phyloP scores from a whole-genome alignment of 2,888 invertebrate genomes.

The Drosophila colorata region DNA sequence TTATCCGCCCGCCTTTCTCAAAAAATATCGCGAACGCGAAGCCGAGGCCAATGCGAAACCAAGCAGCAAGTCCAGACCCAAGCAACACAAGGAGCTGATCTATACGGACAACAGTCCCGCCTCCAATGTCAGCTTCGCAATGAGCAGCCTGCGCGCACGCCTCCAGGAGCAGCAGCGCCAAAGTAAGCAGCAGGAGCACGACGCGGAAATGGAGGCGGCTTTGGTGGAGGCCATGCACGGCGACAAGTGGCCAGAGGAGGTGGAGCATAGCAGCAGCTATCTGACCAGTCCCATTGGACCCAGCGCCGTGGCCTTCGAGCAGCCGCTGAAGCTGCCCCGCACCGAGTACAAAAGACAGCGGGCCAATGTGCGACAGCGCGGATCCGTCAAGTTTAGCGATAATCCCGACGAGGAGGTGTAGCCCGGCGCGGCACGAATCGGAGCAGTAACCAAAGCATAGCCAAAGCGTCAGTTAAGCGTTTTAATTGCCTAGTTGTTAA shows the following conservation, averaged over 20 bases:
- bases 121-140: slow-evolving; percentile 47
- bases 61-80: slow-evolving; percentile 41
- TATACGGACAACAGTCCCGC: slow-evolving; percentile 16
- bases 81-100: slow-evolving; percentile 49
- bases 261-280: slow-evolving; percentile 60
- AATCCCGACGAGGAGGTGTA: slow-evolving; percentile 69
- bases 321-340: slow-evolving; percentile 50
- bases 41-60: slow-evolving; percentile 15
- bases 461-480: slow-evolving; percentile 61
- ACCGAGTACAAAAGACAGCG: slow-evolving; percentile 56
- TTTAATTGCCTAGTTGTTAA: slow-evolving; percentile 59
- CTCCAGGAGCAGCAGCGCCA: slow-evolving; percentile 59
- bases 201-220: slow-evolving; percentile 55
- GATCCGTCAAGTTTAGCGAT: slow-evolving; percentile 79
- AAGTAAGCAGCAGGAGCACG: slow-evolving; percentile 46
- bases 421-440: slow-evolving; percentile 9
- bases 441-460: slow-evolving; percentile 69
- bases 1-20: slow-evolving; percentile 79
- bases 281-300: slow-evolving; percentile 73
- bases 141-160: slow-evolving; percentile 70
- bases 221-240: slow-evolving; percentile 64
- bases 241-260: slow-evolving; percentile 77
- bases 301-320: slow-evolving; percentile 71
- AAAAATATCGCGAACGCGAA: slow-evolving; percentile 69
- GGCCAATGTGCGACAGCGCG: slow-evolving; percentile 71